Base-by-base conservation (phyloP, 2,888 invertebrate genomes). In the Drosophila fulvimacula region DNA sequence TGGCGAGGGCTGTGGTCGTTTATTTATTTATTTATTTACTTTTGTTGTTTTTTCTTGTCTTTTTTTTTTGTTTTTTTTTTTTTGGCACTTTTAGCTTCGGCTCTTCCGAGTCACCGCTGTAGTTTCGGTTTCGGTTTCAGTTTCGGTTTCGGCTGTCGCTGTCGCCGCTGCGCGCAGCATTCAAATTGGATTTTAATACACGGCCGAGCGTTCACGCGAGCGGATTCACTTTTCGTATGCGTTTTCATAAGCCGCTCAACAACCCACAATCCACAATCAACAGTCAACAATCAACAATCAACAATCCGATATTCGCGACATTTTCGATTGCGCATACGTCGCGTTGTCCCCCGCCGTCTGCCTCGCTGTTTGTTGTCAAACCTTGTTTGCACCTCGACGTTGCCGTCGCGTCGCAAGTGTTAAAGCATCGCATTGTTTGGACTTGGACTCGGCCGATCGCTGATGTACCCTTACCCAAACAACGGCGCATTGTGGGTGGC, bases 181-280 rank as follows among this genome's bases (percentile, higher is more conserved):
- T 82, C 72, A 84, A 80, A 81, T 82, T 82, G 48, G 69, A 68
- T 73, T 82, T 82, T 57, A 84, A 84, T 76, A 80, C 82, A 90
- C 84, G 88, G 87, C 81, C 69, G 81, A 88, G 78, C 82, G 86
- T 86, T 78, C 75, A 82, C 79, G 83, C 83, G 81, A 79, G 67
- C 81, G 83, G 82, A 71, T 72, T 74, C 39, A 51, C 38, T 51
- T 49, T 70, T 68, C 52, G 74, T 74, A 58, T 66, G 69, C 69
- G 71, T 73, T 73, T 48, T 49, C 51, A 27, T 34, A 53, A 61
- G 64, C 24, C 63, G 66, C 63, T 63, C 52, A 55, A 46, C 49
- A 53, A 56, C 56, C 42, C 17, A 41, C 41, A 63, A 3, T 24
- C 52, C 2, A 39, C 30, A 48, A 3, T 36, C 36, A 36, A 52